Evolutionary conservation across 2,888 invertebrate species (phyloP).

Genomic region (Diarsia dahlii): DNA sequence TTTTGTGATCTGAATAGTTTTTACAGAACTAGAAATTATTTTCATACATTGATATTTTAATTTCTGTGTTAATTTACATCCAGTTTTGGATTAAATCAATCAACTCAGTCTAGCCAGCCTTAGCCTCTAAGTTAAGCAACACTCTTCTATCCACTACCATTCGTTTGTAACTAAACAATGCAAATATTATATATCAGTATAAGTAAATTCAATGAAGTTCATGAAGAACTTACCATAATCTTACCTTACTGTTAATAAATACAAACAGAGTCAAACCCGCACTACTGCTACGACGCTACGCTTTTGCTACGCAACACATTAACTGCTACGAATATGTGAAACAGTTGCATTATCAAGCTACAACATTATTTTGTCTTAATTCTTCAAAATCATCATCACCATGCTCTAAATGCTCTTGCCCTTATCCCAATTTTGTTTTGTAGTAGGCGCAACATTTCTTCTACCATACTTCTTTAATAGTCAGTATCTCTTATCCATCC

Average conservation of each 20-base stretch:
- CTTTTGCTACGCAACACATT: conserved; percentile 21
- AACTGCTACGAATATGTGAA: not conserved
- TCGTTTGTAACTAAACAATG: no score
- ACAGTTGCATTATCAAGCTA: not conserved
- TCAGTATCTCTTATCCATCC: not conserved
- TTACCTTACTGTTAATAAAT: no score
- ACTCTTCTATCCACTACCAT: not conserved
- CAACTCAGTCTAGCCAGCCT: not conserved
- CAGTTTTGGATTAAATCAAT: not conserved
- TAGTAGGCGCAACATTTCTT: not conserved
- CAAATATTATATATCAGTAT: no score
- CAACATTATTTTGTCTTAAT: not conserved
- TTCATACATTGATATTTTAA: not conserved
- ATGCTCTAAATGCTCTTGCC: fast-evolving
- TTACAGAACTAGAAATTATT: not conserved
- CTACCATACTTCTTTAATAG: not conserved
- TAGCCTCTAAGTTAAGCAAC: not conserved
- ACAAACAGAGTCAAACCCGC: no score
- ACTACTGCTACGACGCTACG: conserved; percentile 22
- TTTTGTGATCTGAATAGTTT: conserved; percentile 47
- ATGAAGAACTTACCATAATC: no score
- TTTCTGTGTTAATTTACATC: not conserved
- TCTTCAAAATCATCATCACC: not conserved
- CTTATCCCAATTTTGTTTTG: not conserved
- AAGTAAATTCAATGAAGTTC: no score